Conservation (phyloP, 2,888 invertebrate species). For the Creontiades dilutus region DNA sequence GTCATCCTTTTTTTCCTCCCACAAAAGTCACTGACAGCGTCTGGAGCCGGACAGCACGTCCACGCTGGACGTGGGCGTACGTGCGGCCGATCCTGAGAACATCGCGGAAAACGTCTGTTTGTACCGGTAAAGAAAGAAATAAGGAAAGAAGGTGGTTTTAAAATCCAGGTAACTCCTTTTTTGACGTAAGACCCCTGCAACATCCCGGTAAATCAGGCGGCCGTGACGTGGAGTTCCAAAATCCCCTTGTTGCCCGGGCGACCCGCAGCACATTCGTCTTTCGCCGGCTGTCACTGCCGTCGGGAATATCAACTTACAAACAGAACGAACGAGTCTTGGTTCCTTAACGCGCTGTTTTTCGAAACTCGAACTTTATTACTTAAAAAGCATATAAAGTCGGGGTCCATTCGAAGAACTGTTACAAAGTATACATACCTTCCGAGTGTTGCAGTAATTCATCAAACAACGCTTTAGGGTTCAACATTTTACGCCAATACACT, state of each 20-base stretch:
- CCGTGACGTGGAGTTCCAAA: not conserved
- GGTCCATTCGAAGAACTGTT: no score
- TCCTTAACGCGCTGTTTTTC: not conserved
- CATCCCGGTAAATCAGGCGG: constrained; percentile 10
- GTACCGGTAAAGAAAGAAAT: not conserved
- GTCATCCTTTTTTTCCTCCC: no score
- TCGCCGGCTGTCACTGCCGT: not conserved
- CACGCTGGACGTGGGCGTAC: not conserved
- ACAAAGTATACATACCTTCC: no score
- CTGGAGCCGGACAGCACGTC: constrained; percentile 15
- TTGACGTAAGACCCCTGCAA: not conserved
- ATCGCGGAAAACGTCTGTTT: not conserved
- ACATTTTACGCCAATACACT: no score
- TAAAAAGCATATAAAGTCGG: no score
- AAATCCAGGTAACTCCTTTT: constrained; percentile 35
- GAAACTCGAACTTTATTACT: not conserved
- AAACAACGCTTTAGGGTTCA: no score
- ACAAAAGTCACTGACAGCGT: not conserved
- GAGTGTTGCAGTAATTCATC: no score
- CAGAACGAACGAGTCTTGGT: constrained; percentile 11
- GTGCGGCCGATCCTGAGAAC: not conserved
- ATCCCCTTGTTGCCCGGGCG: not conserved
- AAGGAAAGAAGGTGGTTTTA: not conserved
- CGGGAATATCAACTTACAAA: constrained; percentile 51
- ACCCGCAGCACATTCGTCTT: constrained; percentile 16